Conservation (phyloP, 2,888 invertebrate species). For the Acheta domesticus region DNA sequence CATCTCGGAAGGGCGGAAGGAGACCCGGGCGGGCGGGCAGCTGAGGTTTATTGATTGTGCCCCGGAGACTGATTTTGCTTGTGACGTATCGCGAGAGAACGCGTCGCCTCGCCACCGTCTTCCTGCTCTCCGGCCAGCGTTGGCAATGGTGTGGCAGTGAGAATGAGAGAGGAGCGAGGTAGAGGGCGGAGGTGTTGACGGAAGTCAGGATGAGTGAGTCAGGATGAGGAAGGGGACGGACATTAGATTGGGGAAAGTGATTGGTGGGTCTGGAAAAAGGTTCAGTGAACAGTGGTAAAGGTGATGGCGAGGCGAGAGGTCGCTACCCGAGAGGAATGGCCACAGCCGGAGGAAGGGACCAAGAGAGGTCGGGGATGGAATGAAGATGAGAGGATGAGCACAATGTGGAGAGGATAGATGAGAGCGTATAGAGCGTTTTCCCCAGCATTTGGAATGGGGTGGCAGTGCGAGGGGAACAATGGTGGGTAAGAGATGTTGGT, state of each 20-base stretch:
- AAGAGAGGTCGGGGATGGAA: no score
- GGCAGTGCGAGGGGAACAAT: not conserved
- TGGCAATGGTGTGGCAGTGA: not conserved
- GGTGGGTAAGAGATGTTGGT: not conserved
- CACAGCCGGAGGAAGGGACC: no score
- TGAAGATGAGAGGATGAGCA: no score
- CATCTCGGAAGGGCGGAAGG: not conserved
- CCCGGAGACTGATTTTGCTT: slow-evolving; percentile 18
- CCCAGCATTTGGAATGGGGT: not conserved
- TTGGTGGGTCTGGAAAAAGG: not conserved
- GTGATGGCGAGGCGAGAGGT: no score
- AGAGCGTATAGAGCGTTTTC: no score
- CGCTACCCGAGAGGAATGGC: no score
- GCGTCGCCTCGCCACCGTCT: not conserved
- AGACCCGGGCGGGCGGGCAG: not conserved
- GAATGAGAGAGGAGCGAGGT: not conserved
- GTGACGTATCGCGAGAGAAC: not conserved
- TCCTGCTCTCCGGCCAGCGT: not conserved
- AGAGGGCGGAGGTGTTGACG: not conserved
- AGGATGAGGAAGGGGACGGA: not conserved
- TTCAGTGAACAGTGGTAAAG: no score
- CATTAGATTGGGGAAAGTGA: not conserved
- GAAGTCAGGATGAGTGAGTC: not conserved
- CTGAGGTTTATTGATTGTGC: not conserved
- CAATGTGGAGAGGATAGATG: no score